Evolutionary conservation across 2,888 invertebrate genomes (phyloP), one percentile per base, ranked within the genome.

Genomic region (Caradrina kadenii): DNA sequence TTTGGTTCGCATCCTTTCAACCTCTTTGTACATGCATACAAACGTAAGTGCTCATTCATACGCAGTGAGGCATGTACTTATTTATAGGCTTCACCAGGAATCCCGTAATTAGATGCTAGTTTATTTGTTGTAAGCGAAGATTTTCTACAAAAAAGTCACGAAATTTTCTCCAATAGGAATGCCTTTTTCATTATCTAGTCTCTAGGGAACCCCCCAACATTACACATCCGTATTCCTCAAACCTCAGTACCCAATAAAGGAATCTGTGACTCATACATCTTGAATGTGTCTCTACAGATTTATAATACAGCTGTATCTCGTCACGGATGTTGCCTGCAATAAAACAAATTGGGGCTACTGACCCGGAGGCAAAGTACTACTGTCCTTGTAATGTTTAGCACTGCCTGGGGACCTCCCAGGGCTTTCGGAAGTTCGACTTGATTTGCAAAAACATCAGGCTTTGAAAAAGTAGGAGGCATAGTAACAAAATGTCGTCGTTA

Each of bases 311-410:
- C 66, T 80, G 39, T 69, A 15, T 56, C 8, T 55, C 68, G 71
- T 76, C 73, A 76, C 72, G 67, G 69, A 58, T 70, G 65, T 62
- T 63, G 60, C 50, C 42, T 69, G 71, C 82, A 72, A 81, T 83
- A 83, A 83, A 82, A 79, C 55, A 72, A 81, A 82, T 81, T 75
- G 60, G 58, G 61, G 17, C 64, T 63, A 73, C 63, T 75, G 80
- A 73, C 80, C 80, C 67, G 49, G 48, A 49, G 65, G 50, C 22
- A 61, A 62, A 61, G 64, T 63, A 63, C 39, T 71, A 58, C 65
- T 58, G 61, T 63, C 67, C 59, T 64, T 63, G 61, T 63, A 65
- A 60, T 66, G 68, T 59, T 70, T 67, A 76, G 76, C 56, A 63
- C 69, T 58, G 58, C 42, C 69, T 56, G 13, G 82, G 73, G 82